phyloP scores from a whole-genome alignment of 2,113 vertebrate genomes.

The Prinia subflava region DNA sequence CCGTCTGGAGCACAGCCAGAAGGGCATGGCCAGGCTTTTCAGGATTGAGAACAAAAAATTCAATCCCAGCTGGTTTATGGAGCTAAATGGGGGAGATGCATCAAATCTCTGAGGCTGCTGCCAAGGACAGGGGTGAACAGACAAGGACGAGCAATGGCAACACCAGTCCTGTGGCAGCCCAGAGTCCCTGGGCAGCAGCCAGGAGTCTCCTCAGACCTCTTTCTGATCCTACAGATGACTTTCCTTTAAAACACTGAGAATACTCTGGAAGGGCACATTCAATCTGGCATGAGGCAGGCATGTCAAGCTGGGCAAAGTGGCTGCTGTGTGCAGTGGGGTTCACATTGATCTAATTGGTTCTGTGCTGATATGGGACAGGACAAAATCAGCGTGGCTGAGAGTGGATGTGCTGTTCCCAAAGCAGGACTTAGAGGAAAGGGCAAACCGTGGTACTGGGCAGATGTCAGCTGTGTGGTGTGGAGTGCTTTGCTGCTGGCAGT shows the following conservation, averaged over 20 bases:
- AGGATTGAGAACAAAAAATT: conserved; percentile 54
- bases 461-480: fast-evolving
- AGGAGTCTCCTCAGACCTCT: neutral
- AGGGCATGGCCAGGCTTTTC: conserved; percentile 24
- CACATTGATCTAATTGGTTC: neutral
- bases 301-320: fast-evolving
- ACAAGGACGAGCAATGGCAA: neutral
- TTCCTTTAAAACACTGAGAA: neutral
- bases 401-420: fast-evolving
- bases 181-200: neutral
- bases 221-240: neutral
- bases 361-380: neutral
- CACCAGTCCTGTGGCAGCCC: neutral
- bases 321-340: neutral
- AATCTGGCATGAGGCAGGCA: neutral
- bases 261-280: neutral
- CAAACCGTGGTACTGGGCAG: neutral
- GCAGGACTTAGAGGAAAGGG: neutral
- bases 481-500: neutral
- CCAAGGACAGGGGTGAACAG: neutral
- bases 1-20: neutral
- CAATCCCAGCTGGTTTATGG: conserved; percentile 25
- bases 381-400: neutral
- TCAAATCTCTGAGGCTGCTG: neutral
- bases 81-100: conserved; percentile 45